A percentile compares a stretch with the other conserved stretches of the same genome.
phyloP scores from a whole-genome alignment of 1,140 invertebrate species.

The Cotesia chilonis region DNA sequence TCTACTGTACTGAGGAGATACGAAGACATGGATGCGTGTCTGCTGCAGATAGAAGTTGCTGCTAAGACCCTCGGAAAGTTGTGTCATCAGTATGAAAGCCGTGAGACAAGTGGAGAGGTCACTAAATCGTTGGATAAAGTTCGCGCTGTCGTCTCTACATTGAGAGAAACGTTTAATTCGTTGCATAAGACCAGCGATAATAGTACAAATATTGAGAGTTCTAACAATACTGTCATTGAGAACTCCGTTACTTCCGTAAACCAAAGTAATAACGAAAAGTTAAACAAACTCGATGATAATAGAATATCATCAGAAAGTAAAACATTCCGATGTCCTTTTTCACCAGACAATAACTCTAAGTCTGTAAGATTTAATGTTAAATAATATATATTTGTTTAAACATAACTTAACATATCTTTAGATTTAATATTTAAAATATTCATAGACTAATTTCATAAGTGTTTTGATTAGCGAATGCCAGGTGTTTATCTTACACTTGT shows the following conservation, averaged over 20 bases:
- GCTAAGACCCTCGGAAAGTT: conserved; percentile 53
- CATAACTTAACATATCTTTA: neutral
- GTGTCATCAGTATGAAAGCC: conserved; percentile 49
- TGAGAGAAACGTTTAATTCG: conserved; percentile 44
- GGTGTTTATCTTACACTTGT: neutral
- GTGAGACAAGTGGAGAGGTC: conserved; percentile 47
- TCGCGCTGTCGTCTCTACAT: conserved; percentile 43
- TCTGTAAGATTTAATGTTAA: conserved; percentile 55
- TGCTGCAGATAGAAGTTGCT: conserved; percentile 59
- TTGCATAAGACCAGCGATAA: conserved; percentile 41
- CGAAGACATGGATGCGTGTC: conserved; percentile 54
- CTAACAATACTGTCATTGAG: conserved; percentile 43
- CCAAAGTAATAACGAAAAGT: conserved; percentile 13
- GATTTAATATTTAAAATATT: too few relatives aligned
- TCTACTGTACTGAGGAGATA: conserved; percentile 45
- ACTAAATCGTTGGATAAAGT: conserved; percentile 52
- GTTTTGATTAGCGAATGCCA: conserved; percentile 16
- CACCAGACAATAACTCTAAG: conserved; percentile 46
- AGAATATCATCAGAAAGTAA: conserved; percentile 40
- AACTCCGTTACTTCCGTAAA: conserved; percentile 31
- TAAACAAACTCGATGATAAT: conserved; percentile 1
- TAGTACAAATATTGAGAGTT: conserved; percentile 37
- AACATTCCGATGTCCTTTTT: conserved; percentile 42
- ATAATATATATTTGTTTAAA: conserved; percentile 31
- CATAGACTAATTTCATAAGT: too few relatives aligned